Evolutionary conservation across 2,888 invertebrate genomes (phyloP).

Genomic region (Campaea margaritaria): DNA sequence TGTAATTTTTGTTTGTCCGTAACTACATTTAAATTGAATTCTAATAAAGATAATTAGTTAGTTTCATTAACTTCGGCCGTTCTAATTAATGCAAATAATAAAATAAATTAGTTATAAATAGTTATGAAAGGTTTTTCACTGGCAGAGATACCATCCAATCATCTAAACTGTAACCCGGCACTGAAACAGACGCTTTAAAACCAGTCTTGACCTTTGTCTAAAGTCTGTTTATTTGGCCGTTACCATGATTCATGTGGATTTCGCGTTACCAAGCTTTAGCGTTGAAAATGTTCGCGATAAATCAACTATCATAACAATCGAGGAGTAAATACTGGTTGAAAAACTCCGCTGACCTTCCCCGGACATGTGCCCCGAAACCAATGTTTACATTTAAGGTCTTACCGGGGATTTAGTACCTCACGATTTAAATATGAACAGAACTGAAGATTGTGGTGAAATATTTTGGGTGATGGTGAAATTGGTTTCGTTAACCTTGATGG

Average conservation of each 20-base stretch:
- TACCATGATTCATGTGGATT: conserved; percentile 68
- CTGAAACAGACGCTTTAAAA: conserved; percentile 46
- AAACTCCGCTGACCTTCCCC: conserved; percentile 55
- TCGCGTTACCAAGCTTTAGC: conserved; percentile 57
- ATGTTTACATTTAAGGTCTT: conserved; percentile 34
- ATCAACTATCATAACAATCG: conserved; percentile 74
- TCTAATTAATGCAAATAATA: too few relatives aligned
- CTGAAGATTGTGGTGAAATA: conserved; percentile 17
- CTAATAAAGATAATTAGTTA: too few relatives aligned
- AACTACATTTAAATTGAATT: too few relatives aligned
- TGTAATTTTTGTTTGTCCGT: too few relatives aligned
- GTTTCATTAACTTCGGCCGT: too few relatives aligned
- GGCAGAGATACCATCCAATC: background rate
- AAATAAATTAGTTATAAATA: too few relatives aligned
- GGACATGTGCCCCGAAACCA: conserved; percentile 43
- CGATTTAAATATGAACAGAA: conserved; percentile 16
- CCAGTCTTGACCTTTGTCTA: conserved; percentile 56
- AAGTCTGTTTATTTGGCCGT: conserved; percentile 61
- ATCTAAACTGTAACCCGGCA: conserved; percentile 29
- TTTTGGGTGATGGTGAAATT: conserved; percentile 8
- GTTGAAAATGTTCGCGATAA: conserved; percentile 69
- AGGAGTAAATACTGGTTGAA: conserved; percentile 60
- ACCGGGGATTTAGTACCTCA: conserved; percentile 23
- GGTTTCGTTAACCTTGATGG: conserved; percentile 4
- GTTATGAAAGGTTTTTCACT: too few relatives aligned